Evolutionary conservation across 2,797 vertebrate species (phyloP).

Genomic region (Brachymystax lenok): DNA sequence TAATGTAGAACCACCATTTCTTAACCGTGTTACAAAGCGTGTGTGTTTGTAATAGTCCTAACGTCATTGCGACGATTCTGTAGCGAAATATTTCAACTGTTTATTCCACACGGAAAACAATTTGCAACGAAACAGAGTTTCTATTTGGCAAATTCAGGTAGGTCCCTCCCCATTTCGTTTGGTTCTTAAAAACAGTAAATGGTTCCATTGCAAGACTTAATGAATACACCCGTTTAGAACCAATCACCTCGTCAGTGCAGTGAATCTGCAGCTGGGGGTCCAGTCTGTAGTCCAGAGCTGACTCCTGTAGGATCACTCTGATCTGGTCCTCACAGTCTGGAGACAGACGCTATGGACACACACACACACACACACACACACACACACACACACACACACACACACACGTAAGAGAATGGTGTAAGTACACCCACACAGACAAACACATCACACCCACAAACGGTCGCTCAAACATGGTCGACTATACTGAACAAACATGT

Average conservation of each 20-base stretch:
- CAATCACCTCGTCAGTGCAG: conserved; percentile 88
- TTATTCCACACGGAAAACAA: too few species aligned
- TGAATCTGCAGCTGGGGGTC: conserved; percentile 97
- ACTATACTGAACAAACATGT: too few species aligned
- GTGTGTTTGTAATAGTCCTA: not conserved
- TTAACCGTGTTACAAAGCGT: not conserved
- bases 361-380: conserved; percentile 3
- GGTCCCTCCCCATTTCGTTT: too few species aligned
- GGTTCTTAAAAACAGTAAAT: too few species aligned
- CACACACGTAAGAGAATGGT: not conserved
- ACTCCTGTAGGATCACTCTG: conserved; percentile 92
- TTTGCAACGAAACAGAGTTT: too few species aligned
- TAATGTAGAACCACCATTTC: not conserved
- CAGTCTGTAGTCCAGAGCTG: conserved; percentile 93
- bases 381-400: not conserved
- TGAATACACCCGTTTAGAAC: not conserved
- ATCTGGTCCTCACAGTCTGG: conserved; percentile 98
- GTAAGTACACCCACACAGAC: not conserved
- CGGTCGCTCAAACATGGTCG: too few species aligned
- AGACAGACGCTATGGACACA: conserved; percentile 83
- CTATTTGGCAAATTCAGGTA: too few species aligned
- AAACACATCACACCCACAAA: not conserved
- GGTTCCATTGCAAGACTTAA: too few species aligned
- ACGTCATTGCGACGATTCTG: too few species aligned
- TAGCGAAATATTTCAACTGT: too few species aligned